A percentile compares a stretch with the other conserved stretches of the same genome.
These are phyloP conservation scores for Hymenochirus boettgeri DNA, from an alignment of 2,113 vertebrate genomes.

Conservation along the genomic window DNA sequence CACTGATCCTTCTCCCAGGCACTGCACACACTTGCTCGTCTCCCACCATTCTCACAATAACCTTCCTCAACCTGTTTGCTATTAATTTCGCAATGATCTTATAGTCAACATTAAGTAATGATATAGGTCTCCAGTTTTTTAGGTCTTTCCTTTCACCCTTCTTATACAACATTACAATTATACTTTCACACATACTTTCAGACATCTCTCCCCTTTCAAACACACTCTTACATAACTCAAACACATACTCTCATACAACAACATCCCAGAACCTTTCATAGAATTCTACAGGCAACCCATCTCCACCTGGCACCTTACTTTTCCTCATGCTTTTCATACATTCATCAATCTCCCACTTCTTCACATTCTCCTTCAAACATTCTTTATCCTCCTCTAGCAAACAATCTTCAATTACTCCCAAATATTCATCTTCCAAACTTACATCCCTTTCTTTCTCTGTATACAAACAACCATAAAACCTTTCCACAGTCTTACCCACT, in stretches of 20 bases:
- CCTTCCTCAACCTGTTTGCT: no score
- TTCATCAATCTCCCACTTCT: background rate
- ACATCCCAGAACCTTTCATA: background rate
- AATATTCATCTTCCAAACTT: background rate
- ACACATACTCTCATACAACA: background rate
- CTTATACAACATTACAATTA: background rate
- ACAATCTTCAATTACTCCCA: background rate
- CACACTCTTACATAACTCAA: background rate
- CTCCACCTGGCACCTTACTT: background rate
- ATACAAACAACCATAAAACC: no score
- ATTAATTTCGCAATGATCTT: no score
- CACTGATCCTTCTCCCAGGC: no score
- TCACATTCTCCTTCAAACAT: no score
- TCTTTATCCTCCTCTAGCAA: background rate
- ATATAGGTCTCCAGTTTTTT: no score
- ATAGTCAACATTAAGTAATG: background rate
- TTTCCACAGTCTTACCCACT: background rate
- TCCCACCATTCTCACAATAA: no score
- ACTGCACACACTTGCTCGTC: no score
- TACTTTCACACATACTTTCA: background rate
- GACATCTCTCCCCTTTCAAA: background rate
- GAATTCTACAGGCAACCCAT: slow-evolving; percentile 1
- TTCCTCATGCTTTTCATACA: no score
- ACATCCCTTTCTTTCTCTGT: background rate
- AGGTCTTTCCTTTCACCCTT: background rate